Conservation (phyloP, 2,113 vertebrate species). For the Xiphophorus couchianus region DNA sequence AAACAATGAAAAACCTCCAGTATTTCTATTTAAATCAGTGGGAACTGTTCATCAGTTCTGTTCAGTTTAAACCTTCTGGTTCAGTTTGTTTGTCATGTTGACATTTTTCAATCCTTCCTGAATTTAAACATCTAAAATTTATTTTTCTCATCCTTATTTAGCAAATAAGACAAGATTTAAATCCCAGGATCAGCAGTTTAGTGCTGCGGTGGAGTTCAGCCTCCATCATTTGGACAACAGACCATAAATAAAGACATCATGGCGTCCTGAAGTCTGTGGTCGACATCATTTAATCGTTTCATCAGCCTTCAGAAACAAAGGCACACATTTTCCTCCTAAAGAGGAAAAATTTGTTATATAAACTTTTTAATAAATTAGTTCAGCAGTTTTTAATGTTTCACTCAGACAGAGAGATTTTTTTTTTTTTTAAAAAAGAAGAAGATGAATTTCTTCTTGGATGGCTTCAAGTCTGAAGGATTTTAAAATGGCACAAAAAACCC, state of each 20-base stretch:
- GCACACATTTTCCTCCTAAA: slow-evolving; percentile 7
- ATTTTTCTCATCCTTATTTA: not conserved
- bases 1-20: not conserved
- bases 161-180: not conserved
- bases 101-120: not conserved
- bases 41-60: not conserved
- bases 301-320: slow-evolving; percentile 37
- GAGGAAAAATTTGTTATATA: slow-evolving; percentile 3
- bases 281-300: not conserved
- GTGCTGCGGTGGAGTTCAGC: no score
- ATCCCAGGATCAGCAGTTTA: not conserved
- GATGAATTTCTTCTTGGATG: slow-evolving; percentile 11
- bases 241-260: not conserved
- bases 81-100: not conserved
- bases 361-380: slow-evolving; percentile 46
- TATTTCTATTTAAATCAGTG: not conserved
- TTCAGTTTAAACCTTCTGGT: not conserved
- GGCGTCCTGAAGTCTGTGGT: not conserved
- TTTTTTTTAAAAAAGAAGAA: not conserved
- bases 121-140: not conserved
- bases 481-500: slow-evolving; percentile 28
- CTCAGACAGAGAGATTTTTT: not conserved
- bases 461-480: slow-evolving; percentile 41
- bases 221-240: not conserved
- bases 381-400: not conserved